These are phyloP conservation scores for Crepidodera aurea DNA, from an alignment of 2,888 invertebrate species.

Conservation along the genomic window DNA sequence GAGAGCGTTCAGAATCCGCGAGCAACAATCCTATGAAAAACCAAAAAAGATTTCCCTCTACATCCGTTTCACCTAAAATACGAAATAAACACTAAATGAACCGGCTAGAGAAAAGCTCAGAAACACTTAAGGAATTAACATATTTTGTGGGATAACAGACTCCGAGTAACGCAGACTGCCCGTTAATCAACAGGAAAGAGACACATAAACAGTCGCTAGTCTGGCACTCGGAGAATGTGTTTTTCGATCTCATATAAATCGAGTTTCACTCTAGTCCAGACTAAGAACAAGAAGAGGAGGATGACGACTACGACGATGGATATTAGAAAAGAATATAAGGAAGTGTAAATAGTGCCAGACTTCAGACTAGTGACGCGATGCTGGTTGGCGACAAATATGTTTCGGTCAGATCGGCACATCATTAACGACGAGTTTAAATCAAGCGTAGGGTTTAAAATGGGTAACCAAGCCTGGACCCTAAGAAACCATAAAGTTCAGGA, in stretches of 20 bases:
- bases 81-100: not conserved
- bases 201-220: conserved; percentile 22
- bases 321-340: not conserved
- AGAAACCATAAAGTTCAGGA: no score
- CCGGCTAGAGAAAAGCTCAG: not conserved
- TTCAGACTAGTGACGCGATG: not conserved
- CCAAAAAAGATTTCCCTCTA: no score
- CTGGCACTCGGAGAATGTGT: conserved; percentile 22
- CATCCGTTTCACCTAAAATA: not conserved
- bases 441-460: no score
- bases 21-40: no score
- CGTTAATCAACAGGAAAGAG: conserved; percentile 32
- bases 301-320: not conserved
- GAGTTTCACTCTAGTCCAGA: not conserved
- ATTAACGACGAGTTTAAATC: not conserved
- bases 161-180: conserved; percentile 2
- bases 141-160: conserved; percentile 16
- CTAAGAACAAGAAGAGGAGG: not conserved
- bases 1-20: no score
- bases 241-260: conserved; percentile 5
- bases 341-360: not conserved
- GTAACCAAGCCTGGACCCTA: no score
- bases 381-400: not conserved
- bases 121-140: conserved; percentile 13
- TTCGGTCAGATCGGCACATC: not conserved